Base-by-base conservation (phyloP, 2,113 vertebrate species). In the Xyrauchen texanus region DNA sequence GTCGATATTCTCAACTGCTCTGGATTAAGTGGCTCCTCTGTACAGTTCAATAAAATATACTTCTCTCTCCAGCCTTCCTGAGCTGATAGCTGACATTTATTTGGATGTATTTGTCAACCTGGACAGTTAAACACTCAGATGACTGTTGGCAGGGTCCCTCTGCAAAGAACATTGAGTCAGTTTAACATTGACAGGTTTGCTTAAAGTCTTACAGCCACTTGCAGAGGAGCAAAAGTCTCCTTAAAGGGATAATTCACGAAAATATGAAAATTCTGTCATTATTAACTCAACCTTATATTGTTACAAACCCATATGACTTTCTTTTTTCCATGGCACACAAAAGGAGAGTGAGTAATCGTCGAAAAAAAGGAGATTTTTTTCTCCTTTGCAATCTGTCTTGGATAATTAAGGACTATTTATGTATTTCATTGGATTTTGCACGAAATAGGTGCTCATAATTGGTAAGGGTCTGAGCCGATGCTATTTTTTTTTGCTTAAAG, bases 1-100 rank as follows among this genome's bases (percentile, higher is more conserved):
- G 83, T 91, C 90, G 79, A 91, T 90, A 87, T 8, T 76, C 80
- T 84, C 83, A 86, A 88, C 86, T 87, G 86, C 85, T 82, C 80
- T 81, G 88, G 89, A 89, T 88, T 87, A 90, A 85, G 84, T 88
- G 82, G 62, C 84, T 90, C 84, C 81, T 83, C 72, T 74, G 55
- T 79, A 83, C 84, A 76, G 84, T 83, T 90, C 86, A 85, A 88
- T 89, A 90, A 81, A 77, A 81, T 86, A 81, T 85, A 86, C 81
- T 85, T 88, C 78, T 82, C 84, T 89, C 85, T 88, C 77, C 84
- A 86, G 83, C 81, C 81, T 83, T 86, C 85, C 84, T 82, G 82
- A 51, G 71, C 74, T 82, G 85, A 87, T 86, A 83, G 82, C 84
- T 86, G 61, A 85, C 87, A 90, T 89, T 87, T 87, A 91, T 89